Evolutionary conservation across 1,140 invertebrate genomes (phyloP), one percentile per base, ranked within the genome.

Genomic region (Saccostrea cuccullata): DNA sequence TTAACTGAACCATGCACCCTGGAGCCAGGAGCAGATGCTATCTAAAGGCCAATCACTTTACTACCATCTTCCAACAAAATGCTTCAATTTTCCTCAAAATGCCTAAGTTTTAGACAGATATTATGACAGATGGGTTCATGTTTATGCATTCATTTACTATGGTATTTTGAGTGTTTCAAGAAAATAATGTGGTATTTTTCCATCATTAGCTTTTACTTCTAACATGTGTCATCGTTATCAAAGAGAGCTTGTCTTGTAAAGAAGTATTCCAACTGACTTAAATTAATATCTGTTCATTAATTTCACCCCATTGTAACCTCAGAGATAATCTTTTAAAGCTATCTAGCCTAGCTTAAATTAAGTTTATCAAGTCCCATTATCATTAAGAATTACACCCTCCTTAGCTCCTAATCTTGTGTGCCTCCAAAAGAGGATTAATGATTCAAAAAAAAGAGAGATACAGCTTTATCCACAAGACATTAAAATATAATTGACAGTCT

Each of bases 21-120:
- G 70, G 70, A 77, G 70, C 30, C 70, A 77, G 26, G 70, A 77
- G 30, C 23, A 77, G 70, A 77, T 77, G 70, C 23, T 77, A 77
- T 77, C 70, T 30, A 77, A 20, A 64, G 15, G n/a, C 15, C 60
- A 15, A 64, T 64, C 60, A 67, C 23, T 67, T 20, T 15, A 77
- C 26, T 36, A 15, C 26, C 70, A 77, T 15, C 70, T 77, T 77
- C 70, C 70, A 30, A 77, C 70, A 77, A 30, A 36, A 23, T 36
- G 26, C 13, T 13, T 77, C 8, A 30, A 77, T 26, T 36, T 77
- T 77, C 13, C 23, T 64, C 58, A 64, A 64, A 64, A 64, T 17
- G 58, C 17, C n/a, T 17, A 6, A 20, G 17, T 77, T 77, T 77
- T 30, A 26, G 26, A 77, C 26, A 30, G 70, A 77, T 13, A 77